These are phyloP conservation scores for Aproaerema taeniolella DNA, from an alignment of 2,888 invertebrate species.

Conservation along the genomic window DNA sequence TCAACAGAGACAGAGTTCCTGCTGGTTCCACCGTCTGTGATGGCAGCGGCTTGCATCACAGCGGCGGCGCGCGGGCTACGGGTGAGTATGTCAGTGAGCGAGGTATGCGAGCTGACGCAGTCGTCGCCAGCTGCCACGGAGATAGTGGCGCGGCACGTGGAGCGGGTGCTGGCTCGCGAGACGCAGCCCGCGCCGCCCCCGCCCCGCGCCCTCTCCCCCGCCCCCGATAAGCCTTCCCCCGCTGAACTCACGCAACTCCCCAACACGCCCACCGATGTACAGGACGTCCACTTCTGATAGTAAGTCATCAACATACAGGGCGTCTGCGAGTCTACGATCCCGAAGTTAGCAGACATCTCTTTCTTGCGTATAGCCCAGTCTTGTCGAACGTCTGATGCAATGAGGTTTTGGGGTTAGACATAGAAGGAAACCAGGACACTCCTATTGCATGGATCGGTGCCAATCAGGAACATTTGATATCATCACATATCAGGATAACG, in stretches of 20 bases:
- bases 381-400: too few relatives aligned
- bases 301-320: background rate
- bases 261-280: constrained; percentile 81
- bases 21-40: constrained; percentile 82
- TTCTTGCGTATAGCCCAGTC: too few relatives aligned
- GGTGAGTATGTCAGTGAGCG: constrained; percentile 60
- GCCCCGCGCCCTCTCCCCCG: constrained; percentile 30
- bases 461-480: too few relatives aligned
- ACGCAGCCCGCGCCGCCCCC: constrained; percentile 68
- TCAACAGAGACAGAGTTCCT: constrained; percentile 84
- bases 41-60: constrained; percentile 83
- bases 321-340: background rate
- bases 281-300: constrained; percentile 79
- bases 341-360: too few relatives aligned
- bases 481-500: too few relatives aligned
- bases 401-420: too few relatives aligned
- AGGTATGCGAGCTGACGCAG: constrained; percentile 64
- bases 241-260: constrained; percentile 62
- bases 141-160: constrained; percentile 75
- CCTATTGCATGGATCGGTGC: too few relatives aligned
- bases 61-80: constrained; percentile 81
- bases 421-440: too few relatives aligned
- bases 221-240: constrained; percentile 47
- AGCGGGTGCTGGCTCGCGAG: constrained; percentile 76
- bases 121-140: constrained; percentile 72